A percentile compares a stretch with the other conserved stretches of the same genome.
Evolutionary conservation across 2,113 vertebrate genomes (phyloP).

Genomic region (Lycaon pictus): DNA sequence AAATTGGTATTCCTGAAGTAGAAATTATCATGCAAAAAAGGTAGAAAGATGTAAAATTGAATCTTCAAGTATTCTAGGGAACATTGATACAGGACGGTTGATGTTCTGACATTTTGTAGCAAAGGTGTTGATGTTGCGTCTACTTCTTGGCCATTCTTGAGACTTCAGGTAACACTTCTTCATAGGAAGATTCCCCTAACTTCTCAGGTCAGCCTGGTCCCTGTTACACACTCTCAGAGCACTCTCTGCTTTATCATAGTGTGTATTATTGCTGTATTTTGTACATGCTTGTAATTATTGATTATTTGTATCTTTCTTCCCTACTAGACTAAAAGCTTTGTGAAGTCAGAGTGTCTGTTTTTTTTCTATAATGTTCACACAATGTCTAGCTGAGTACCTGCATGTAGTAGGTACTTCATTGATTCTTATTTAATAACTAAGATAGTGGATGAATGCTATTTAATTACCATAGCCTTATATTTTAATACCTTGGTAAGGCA

Average conservation of each 20-base stretch:
- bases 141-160: background rate
- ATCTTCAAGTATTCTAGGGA: background rate
- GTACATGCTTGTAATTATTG: background rate
- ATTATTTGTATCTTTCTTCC: background rate
- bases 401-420: background rate
- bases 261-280: background rate
- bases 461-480: constrained; percentile 2
- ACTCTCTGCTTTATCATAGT: background rate
- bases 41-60: background rate
- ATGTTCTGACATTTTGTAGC: constrained; percentile 1
- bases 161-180: background rate
- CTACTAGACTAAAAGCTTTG: background rate
- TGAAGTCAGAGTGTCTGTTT: background rate
- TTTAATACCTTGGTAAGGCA: background rate
- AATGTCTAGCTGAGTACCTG: background rate
- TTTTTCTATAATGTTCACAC: background rate
- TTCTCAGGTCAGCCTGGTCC: background rate
- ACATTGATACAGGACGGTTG: background rate
- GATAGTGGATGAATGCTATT: background rate
- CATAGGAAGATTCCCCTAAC: background rate
- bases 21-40: background rate
- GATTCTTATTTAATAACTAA: background rate
- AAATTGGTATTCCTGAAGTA: background rate
- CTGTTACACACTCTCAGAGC: background rate
- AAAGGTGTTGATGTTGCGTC: constrained; percentile 5